phyloP scores from a whole-genome alignment of 2,113 vertebrate genomes.

The Zosterops lateralis region DNA sequence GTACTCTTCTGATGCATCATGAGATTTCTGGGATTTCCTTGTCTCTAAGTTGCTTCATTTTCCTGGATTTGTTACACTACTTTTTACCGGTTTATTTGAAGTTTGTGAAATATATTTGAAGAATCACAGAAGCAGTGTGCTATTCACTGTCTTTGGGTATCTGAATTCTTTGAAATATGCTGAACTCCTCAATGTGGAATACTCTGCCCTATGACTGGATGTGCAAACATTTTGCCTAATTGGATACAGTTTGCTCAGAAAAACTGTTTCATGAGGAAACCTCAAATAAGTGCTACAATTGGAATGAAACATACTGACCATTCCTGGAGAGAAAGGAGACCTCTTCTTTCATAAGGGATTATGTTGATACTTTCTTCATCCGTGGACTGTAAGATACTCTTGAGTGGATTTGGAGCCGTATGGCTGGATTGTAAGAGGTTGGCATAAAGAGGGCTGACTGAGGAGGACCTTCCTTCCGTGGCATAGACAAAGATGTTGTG shows the following conservation, averaged over 20 bases:
- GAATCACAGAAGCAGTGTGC: background rate
- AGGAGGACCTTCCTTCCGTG: background rate
- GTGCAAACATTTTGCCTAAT: background rate
- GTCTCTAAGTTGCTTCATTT: background rate
- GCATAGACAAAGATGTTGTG: background rate
- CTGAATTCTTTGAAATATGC: background rate
- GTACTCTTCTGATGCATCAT: background rate
- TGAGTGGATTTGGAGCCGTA: background rate
- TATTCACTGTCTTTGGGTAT: background rate
- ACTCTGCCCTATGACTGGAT: background rate
- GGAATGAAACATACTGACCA: accelerated
- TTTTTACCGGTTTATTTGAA: background rate
- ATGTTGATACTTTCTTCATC: background rate
- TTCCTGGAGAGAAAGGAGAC: background rate
- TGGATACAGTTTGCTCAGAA: conserved; percentile 13
- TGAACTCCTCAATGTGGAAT: background rate
- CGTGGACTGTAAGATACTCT: background rate
- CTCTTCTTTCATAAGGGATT: background rate
- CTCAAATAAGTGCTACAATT: background rate
- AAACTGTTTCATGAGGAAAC: background rate
- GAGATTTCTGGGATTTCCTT: background rate
- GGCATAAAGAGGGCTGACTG: background rate
- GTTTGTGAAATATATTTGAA: background rate
- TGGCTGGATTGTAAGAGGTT: background rate
- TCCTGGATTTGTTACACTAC: background rate